Conservation (phyloP, 2,888 invertebrate genomes). For the Xanthia icteritia region DNA sequence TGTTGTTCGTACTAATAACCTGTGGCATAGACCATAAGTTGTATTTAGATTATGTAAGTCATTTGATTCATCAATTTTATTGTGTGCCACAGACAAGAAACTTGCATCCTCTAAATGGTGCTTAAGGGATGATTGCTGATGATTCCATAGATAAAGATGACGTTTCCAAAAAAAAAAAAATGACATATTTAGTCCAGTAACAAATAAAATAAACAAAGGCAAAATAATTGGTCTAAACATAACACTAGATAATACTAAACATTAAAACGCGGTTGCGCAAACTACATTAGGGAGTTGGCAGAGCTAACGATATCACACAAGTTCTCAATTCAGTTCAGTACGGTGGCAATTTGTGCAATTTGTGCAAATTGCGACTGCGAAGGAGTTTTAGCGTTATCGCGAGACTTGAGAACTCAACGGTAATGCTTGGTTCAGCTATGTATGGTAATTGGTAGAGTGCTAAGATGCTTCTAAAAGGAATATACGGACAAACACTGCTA, state of each 20-base stretch:
- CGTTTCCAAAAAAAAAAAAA: neutral
- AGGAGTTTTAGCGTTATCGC: constrained; percentile 76
- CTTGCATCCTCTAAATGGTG: neutral
- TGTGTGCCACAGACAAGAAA: neutral
- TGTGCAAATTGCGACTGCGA: constrained; percentile 80
- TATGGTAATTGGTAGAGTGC: constrained; percentile 68
- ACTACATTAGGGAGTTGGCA: constrained; percentile 69
- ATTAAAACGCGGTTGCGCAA: constrained; percentile 64
- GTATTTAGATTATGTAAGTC: too few species aligned
- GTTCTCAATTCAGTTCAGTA: constrained; percentile 78
- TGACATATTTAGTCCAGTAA: neutral
- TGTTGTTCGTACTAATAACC: too few species aligned
- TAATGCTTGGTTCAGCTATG: constrained; percentile 59
- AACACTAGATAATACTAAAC: constrained; percentile 38
- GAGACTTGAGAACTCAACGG: constrained; percentile 61
- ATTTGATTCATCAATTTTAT: neutral
- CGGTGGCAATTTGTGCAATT: constrained; percentile 82
- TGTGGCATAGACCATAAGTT: too few species aligned
- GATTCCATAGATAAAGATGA: neutral
- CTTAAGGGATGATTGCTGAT: neutral
- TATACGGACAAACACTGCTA: constrained; percentile 22
- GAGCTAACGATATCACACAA: constrained; percentile 77
- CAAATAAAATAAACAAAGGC: constrained; percentile 16
- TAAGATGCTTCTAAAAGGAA: constrained; percentile 56
- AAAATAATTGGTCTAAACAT: constrained; percentile 20